Conservation (phyloP, 2,113 vertebrate species). For the Silurus glanis region DNA sequence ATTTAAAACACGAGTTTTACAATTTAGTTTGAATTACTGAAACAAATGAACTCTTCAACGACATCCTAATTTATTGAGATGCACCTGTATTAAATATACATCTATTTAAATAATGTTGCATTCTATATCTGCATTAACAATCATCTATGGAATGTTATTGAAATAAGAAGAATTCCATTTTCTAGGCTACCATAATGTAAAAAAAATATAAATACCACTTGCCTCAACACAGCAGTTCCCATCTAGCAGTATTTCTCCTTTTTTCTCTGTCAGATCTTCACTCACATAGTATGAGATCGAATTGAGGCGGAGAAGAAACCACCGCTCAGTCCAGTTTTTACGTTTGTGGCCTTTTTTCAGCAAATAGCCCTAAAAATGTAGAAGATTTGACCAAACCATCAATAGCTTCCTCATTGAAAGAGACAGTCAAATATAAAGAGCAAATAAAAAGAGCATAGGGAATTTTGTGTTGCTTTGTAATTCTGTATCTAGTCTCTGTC, state of each 20-base stretch:
- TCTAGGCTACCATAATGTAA: background rate
- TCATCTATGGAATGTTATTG: background rate
- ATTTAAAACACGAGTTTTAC: too few species aligned
- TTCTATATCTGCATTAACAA: background rate
- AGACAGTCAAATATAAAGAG: background rate
- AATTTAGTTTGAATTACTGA: too few species aligned
- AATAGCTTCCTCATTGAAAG: background rate
- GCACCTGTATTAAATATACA: background rate
- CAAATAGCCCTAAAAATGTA: slow-evolving; percentile 85
- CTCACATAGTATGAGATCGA: slow-evolving; percentile 89
- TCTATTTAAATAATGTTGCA: background rate
- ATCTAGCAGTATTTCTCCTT: slow-evolving; percentile 88
- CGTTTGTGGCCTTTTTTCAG: slow-evolving; percentile 95
- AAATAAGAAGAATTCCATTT: background rate
- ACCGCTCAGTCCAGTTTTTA: slow-evolving; percentile 98
- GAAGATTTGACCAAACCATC: background rate
- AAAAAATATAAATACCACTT: slow-evolving; percentile 50
- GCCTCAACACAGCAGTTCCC: slow-evolving; percentile 88
- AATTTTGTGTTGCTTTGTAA: slow-evolving; percentile 11
- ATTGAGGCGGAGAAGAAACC: slow-evolving; percentile 90
- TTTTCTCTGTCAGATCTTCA: slow-evolving; percentile 92
- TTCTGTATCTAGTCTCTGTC: slow-evolving; percentile 40
- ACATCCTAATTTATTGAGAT: too few species aligned
- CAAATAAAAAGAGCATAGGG: background rate
- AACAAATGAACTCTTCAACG: too few species aligned